Base-by-base conservation (phyloP, 1,140 invertebrate species). In the Brachionus rotundiformis region DNA sequence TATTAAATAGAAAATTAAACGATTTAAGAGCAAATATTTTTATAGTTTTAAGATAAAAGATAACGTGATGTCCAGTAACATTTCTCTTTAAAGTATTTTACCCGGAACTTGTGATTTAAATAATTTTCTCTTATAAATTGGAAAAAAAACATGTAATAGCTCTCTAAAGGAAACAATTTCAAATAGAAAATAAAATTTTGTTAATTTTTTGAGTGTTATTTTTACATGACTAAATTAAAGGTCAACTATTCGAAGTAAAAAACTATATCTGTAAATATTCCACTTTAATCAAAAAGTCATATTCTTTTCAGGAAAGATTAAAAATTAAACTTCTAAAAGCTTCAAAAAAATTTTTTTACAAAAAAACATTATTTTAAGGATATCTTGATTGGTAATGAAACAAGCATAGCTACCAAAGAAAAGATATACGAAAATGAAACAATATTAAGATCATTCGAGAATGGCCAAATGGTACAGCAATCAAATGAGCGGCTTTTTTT, bases 401-500 rank as follows among this genome's bases (percentile, higher is more conserved):
- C 63, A 16, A 31, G 16, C 4, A 7, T 68, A 19, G 31, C 19
- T 36, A 68, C 11, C 16, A 39, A 68, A 1, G 19, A 73, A 44
- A 73, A 44, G 11, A 73, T 73, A 11, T 73, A 73, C 19, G 68
- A 73, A 73, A 73, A 73, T 31, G 68, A 73, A 4, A 73, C 68
- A 73, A 73, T 73, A 44, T 11, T 73, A 73, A 73, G 44, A 41
- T 73, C 68, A 73, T 31, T 73, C 11, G 36, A 73, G 4, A 44
- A 73, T 44, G 23, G 19, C 23, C 33, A 73, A 7, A 2, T 25
- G 10, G 13, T 44, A 44, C 36, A 73, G 0, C 36, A 73, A 44
- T 41, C 36, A 27, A 54, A 1, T 19, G 68, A 73, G 10, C 33
- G 19, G 3, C 19, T 44, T 11, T 29, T 25, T 25, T 36, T 16